Percentiles rank a stretch among this genome's conserved stretches.
Conservation (phyloP, 1,140 invertebrate species). For the Pseudomyrmex cubaensis region DNA sequence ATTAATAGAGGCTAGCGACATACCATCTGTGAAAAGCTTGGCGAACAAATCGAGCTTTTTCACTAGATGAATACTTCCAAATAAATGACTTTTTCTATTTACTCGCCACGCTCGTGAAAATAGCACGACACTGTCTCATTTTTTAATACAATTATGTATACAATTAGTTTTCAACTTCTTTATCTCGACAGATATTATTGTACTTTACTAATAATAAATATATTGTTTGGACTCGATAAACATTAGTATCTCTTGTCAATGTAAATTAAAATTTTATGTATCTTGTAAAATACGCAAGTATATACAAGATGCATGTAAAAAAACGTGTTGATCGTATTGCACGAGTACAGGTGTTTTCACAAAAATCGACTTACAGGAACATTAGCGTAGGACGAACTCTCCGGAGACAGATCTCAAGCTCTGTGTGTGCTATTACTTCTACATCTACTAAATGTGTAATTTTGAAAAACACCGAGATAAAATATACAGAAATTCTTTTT, state of each 20-base stretch:
- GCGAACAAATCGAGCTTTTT: constrained; percentile 20
- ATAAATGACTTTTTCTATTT: constrained; percentile 17
- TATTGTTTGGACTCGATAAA: neutral
- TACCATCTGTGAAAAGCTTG: constrained; percentile 8
- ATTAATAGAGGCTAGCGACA: no score
- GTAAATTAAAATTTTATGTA: no score
- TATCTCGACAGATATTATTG: no score
- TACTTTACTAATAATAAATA: neutral
- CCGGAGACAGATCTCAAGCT: neutral
- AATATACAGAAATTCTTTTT: neutral
- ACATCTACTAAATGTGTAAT: neutral
- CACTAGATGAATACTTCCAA: neutral
- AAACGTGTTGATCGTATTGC: neutral
- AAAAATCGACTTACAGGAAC: neutral
- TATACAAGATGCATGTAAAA: no score
- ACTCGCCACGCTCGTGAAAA: neutral
- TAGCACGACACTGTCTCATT: neutral
- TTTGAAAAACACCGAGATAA: neutral
- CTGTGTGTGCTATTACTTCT: neutral
- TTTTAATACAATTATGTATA: neutral
- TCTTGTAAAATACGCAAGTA: no score
- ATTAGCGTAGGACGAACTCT: constrained; percentile 28
- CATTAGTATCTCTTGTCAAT: no score
- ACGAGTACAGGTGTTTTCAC: constrained; percentile 10
- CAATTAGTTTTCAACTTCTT: neutral